A percentile compares a stretch with the other conserved stretches of the same genome.
These are phyloP conservation scores for Aurelia sp. DNA, from an alignment of 30 jellyfish, hydroid and myxozoan genomes.

Conservation along the genomic window DNA sequence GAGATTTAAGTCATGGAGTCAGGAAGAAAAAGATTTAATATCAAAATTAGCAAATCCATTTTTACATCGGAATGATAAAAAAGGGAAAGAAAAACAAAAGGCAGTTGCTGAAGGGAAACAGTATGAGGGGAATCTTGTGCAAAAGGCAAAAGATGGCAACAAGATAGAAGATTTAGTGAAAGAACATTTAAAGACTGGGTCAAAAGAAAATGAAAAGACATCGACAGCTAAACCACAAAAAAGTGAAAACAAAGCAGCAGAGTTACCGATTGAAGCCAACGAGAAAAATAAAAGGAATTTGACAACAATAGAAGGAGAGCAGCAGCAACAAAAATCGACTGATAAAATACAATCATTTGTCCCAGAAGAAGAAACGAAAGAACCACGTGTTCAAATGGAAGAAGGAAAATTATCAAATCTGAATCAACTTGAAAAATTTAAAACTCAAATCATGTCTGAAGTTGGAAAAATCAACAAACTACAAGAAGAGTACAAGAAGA, in stretches of 20 bases:
- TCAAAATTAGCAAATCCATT: slow-evolving; percentile 76
- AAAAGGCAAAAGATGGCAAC: neutral
- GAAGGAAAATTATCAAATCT: slow-evolving; percentile 27
- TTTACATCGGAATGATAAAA: slow-evolving; percentile 26
- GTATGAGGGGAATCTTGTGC: neutral
- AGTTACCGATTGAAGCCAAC: neutral
- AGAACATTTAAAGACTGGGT: slow-evolving; percentile 5
- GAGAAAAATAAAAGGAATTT: slow-evolving; percentile 9
- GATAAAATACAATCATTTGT: slow-evolving; percentile 48
- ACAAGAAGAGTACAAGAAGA: slow-evolving; percentile 82
- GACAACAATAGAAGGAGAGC: neutral
- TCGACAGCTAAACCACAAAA: slow-evolving; percentile 36
- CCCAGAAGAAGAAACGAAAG: slow-evolving; percentile 31
- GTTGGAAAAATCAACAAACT: slow-evolving; percentile 84
- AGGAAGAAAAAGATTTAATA: slow-evolving; percentile 83
- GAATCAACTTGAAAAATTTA: slow-evolving; percentile 78
- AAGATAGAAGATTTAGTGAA: neutral
- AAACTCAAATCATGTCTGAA: slow-evolving; percentile 80
- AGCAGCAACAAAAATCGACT: slow-evolving; percentile 9
- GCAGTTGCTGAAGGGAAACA: slow-evolving; percentile 35
- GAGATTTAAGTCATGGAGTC: slow-evolving; percentile 80
- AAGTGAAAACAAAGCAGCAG: neutral
- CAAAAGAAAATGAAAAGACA: slow-evolving; percentile 10
- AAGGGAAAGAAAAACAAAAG: neutral
- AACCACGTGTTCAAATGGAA: neutral